Evolutionary conservation across 2,797 vertebrate species (phyloP), one percentile per base, ranked within the genome.

Genomic region (Allobates femoralis): DNA sequence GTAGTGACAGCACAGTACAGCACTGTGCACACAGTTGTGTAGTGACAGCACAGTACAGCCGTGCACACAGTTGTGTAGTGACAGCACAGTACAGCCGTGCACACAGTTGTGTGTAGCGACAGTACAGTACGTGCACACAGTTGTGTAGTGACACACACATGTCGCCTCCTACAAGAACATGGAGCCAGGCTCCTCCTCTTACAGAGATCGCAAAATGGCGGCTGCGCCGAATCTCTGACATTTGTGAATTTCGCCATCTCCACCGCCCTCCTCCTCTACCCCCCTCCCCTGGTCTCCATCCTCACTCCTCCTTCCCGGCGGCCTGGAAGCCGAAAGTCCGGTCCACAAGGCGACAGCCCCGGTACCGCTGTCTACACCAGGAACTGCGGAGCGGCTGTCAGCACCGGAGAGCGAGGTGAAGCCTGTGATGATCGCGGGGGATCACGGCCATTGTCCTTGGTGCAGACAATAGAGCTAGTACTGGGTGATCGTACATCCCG

Each of bases 291-390:
- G 60, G 7, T 46, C 41, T 46, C 41, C 41, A 28, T n/a, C 79
- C 53, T 81, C 73, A 79, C 83, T 66, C 66, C 51, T n/a, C 81
- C 81, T 71, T 56, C 15, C 55, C 66, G 66, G 62, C 86, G 86
- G 86, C 86, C 86, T 84, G 82, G 81, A 84, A 84, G 81, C 86
- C 60, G 86, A 71, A 75, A 67, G 67, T 84, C 86, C 82, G 81
- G 28, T 84, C 30, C 56, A 55, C 28, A 67, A 15, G 21, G 41
- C 53, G 51, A 55, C 50, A 11, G 46, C 81, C 41, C 41, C 50
- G 46, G 34, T 67, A 79, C 46, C 21, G 30, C 75, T n/a, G 16
- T 62, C 23, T 23, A 77, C 32, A 34, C 23, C 34, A 37, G 58
- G 58, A 30, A 46, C 41, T 18, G 32, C 32, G 79, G 26, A 56